Base-by-base conservation (phyloP, 1,140 invertebrate species). In the Hycleus phaleratus region DNA sequence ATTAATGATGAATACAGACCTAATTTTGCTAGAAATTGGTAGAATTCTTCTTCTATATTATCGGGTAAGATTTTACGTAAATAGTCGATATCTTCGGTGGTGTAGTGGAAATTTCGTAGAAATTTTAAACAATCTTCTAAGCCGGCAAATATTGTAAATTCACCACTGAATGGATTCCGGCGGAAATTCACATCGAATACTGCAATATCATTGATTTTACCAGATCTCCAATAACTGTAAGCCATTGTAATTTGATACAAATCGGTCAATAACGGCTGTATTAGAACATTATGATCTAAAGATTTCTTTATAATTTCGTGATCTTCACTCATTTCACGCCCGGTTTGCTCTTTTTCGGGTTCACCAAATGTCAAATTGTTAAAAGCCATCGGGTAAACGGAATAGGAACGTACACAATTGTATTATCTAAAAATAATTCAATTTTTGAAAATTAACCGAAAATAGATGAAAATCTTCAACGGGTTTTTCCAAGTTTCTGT, bases 221-320 rank as follows among this genome's bases (percentile, higher is more conserved):
- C 88, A 59, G 92, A 90, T 76, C 97, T 98, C 97, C 97, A 99
- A 75, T 99, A 98, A 3, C 94, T 95, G 79, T 99, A 99, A 0
- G 95, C 94, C 96, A 98, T 99, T 18, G 93, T 98, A 61, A 98
- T 96, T 80, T 98, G 93, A 79, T 98, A 98, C 46, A 97, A 81
- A 84, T 98, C 87, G 65, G 87, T 89, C 46, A 90, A 77, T 46
- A 90, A 74, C 46, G 87, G 87, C 73, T 91, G 88, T 45, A 92
- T 85, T 59, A 91, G 84, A 52, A 85, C 85, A 77, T 90, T 91
- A 73, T 90, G 86, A 49, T 81, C 78, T 64, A 62, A 55, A 18
- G 18, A 18, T 18, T 18, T 18, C 18, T 18, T 18, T 18, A 18
- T 18, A 18, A 18, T 18, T 18, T 18, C 18, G 18, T 18, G 18